Evolutionary conservation across 2,113 vertebrate genomes (phyloP).

Genomic region (Promerops cafer): DNA sequence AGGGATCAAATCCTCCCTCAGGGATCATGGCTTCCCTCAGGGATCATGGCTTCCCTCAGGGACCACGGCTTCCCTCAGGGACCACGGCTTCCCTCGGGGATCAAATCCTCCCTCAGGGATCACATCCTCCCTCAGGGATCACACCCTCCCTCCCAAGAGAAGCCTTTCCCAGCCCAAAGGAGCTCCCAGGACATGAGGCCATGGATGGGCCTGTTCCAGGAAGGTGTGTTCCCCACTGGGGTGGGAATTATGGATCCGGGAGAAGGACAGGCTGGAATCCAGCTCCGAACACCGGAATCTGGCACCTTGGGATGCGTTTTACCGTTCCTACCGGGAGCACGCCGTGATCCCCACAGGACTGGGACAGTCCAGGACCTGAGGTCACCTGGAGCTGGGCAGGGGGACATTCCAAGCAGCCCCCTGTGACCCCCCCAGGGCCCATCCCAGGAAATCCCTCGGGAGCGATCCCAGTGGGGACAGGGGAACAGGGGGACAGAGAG

Average conservation of each 20-base stretch:
- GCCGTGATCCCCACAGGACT: neutral
- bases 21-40: neutral
- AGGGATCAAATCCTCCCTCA: neutral
- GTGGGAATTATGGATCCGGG: neutral
- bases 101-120: neutral
- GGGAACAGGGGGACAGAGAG: neutral
- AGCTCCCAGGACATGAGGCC: neutral
- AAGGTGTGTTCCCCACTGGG: fast-evolving
- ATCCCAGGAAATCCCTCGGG: neutral
- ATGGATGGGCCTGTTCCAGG: neutral
- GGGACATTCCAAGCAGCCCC: neutral
- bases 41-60: neutral
- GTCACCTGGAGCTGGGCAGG: neutral
- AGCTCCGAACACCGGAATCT: fast-evolving
- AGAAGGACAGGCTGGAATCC: neutral
- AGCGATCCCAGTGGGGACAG: fast-evolving
- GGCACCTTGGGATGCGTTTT: fast-evolving
- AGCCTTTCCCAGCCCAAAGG: neutral
- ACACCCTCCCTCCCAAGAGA: neutral
- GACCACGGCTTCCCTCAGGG: neutral
- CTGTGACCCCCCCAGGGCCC: neutral
- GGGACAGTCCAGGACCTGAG: neutral
- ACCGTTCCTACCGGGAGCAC: neutral
- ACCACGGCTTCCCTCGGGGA: neutral
- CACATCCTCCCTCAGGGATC: neutral